These are phyloP conservation scores for Glaucopsyche alexis DNA, from an alignment of 2,888 invertebrate species.

Conservation along the genomic window DNA sequence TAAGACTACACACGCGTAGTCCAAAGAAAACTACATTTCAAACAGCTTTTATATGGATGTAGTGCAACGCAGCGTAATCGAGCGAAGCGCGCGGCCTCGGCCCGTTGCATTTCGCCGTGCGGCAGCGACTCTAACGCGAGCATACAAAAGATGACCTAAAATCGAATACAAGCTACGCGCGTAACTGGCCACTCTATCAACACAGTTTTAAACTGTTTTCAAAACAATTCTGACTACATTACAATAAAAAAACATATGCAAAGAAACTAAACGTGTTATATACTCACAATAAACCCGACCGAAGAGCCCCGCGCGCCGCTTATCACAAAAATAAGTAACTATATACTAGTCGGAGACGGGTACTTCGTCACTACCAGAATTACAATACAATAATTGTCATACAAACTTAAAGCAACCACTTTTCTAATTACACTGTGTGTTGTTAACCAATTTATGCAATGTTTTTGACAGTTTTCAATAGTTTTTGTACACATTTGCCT, in stretches of 20 bases:
- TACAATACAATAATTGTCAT: constrained; percentile 50
- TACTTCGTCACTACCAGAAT: constrained; percentile 74
- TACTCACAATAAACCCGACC: constrained; percentile 73
- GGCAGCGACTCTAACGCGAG: constrained; percentile 68
- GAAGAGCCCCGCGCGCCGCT: constrained; percentile 75
- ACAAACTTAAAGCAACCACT: constrained; percentile 45
- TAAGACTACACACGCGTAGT: constrained; percentile 74
- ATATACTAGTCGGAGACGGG: constrained; percentile 75
- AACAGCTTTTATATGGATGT: constrained; percentile 69
- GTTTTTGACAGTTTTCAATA: constrained; percentile 54
- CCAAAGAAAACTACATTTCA: constrained; percentile 72
- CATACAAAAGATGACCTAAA: constrained; percentile 79
- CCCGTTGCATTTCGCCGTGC: constrained; percentile 74
- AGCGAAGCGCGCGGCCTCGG: constrained; percentile 74
- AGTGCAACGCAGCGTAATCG: constrained; percentile 66
- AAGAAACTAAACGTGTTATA: constrained; percentile 55
- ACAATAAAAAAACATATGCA: constrained; percentile 51
- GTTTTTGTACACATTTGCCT: constrained; percentile 60
- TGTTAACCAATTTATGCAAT: constrained; percentile 46
- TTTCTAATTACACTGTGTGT: constrained; percentile 46
- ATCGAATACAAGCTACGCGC: constrained; percentile 69
- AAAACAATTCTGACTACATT: constrained; percentile 65
- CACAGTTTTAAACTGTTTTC: constrained; percentile 65
- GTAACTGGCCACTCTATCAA: constrained; percentile 52
- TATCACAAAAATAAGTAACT: constrained; percentile 81